These are phyloP conservation scores for Knipowitschia caucasica DNA, from an alignment of 2,797 vertebrate species.

Conservation along the genomic window DNA sequence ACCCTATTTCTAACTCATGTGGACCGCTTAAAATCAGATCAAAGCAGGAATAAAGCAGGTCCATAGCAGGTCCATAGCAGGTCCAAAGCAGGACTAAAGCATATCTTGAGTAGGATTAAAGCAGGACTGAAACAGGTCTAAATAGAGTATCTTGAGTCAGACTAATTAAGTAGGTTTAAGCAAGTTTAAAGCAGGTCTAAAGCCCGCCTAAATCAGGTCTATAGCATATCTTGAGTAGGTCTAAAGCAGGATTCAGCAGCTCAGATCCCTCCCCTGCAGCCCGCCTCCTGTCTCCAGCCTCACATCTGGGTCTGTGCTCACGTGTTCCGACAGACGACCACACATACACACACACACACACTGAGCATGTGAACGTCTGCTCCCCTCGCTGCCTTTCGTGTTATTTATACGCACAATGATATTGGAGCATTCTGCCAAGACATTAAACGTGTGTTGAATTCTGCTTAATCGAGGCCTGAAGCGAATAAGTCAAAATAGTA, in stretches of 20 bases:
- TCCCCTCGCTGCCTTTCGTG: slow-evolving; percentile 18
- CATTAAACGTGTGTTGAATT: no score
- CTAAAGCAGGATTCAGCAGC: not conserved
- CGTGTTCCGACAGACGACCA: slow-evolving; percentile 71
- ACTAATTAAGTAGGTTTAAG: not conserved
- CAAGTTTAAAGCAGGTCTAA: no score
- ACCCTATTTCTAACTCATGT: no score
- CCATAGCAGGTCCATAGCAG: not conserved
- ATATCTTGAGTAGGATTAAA: not conserved
- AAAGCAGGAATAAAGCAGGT: not conserved
- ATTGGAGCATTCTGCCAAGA: not conserved
- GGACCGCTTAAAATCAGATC: not conserved
- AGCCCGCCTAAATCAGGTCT: not conserved
- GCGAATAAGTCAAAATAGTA: no score
- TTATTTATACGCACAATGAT: slow-evolving; percentile 9
- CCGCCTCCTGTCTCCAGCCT: slow-evolving; percentile 46
- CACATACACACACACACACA: slow-evolving; percentile 35
- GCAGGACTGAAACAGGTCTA: no score
- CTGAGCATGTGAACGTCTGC: slow-evolving; percentile 34
- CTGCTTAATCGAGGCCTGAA: no score
- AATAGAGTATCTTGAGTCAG: not conserved
- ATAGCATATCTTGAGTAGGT: not conserved
- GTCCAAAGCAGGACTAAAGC: not conserved
- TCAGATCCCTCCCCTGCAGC: slow-evolving; percentile 30
- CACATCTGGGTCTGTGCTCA: slow-evolving; percentile 75